These are phyloP conservation scores for Botia kubotai DNA, from an alignment of 2,797 vertebrate genomes.

Conservation along the genomic window DNA sequence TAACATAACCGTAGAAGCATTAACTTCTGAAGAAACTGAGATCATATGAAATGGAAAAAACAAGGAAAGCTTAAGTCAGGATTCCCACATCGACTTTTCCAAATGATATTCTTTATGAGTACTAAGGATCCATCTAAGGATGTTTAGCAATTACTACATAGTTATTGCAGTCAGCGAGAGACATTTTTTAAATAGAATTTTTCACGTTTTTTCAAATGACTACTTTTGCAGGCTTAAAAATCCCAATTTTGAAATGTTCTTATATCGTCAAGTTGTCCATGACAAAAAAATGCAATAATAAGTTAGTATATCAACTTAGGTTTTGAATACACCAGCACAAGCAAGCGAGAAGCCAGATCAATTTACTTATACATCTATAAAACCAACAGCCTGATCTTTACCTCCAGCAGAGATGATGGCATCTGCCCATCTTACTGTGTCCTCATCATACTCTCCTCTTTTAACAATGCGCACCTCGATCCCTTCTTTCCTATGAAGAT, in stretches of 20 bases:
- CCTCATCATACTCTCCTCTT: constrained; percentile 90
- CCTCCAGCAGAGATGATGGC: constrained; percentile 96
- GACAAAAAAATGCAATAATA: neutral
- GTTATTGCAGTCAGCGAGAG: neutral
- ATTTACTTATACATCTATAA: neutral
- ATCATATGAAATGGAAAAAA: no score
- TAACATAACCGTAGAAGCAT: neutral
- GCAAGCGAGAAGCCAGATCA: neutral
- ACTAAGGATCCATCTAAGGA: no score
- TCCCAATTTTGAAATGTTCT: neutral
- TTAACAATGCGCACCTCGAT: constrained; percentile 91
- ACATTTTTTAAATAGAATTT: neutral
- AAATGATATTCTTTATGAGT: no score
- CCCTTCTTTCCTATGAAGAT: constrained; percentile 80
- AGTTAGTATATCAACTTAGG: no score
- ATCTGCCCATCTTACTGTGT: constrained; percentile 94
- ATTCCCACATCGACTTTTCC: no score
- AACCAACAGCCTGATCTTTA: constrained; percentile 60
- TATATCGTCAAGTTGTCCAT: neutral
- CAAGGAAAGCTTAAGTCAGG: no score
- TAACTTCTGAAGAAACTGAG: neutral
- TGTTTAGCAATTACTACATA: neutral
- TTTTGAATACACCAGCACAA: neutral
- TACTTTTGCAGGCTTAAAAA: neutral
- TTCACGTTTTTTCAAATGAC: neutral